Percentiles rank a stretch among this genome's conserved stretches.
Conservation (phyloP, 2,797 vertebrate genomes). For the Melanotaenia parkinsoni region DNA sequence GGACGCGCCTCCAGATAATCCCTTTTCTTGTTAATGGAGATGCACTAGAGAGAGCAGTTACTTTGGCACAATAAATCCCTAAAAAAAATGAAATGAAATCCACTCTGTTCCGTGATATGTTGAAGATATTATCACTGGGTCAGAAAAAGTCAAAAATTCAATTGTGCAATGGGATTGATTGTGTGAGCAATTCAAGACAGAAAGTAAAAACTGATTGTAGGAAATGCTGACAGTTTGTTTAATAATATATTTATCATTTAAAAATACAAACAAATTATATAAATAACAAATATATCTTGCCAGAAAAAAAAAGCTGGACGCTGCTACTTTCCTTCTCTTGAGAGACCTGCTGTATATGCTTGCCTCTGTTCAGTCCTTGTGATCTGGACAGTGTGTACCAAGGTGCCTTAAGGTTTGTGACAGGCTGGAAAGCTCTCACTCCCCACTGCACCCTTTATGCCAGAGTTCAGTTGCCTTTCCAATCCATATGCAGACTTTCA, state of each 20-base stretch:
- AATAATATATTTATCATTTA: not conserved
- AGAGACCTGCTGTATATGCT: too few relatives aligned
- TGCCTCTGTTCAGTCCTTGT: too few relatives aligned
- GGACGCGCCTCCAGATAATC: constrained; percentile 72
- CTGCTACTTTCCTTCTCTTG: too few relatives aligned
- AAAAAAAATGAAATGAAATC: constrained; percentile 46
- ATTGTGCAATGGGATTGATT: not conserved
- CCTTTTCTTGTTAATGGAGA: constrained; percentile 63
- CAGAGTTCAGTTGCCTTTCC: too few relatives aligned
- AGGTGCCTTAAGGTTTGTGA: too few relatives aligned
- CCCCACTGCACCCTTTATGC: too few relatives aligned
- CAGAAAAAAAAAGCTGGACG: too few relatives aligned
- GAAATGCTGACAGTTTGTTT: not conserved
- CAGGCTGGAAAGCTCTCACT: too few relatives aligned
- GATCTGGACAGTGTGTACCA: too few relatives aligned
- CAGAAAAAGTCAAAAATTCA: constrained; percentile 1
- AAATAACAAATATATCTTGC: not conserved
- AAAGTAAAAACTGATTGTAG: not conserved
- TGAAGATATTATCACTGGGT: not conserved
- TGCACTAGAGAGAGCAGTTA: constrained; percentile 57
- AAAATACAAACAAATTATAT: not conserved
- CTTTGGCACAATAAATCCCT: constrained; percentile 44
- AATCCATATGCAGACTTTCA: too few relatives aligned
- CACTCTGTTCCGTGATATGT: constrained; percentile 14
- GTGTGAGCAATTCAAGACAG: not conserved